Base-by-base conservation (phyloP, 2,888 invertebrate species). In the Latrodectus hesperus region DNA sequence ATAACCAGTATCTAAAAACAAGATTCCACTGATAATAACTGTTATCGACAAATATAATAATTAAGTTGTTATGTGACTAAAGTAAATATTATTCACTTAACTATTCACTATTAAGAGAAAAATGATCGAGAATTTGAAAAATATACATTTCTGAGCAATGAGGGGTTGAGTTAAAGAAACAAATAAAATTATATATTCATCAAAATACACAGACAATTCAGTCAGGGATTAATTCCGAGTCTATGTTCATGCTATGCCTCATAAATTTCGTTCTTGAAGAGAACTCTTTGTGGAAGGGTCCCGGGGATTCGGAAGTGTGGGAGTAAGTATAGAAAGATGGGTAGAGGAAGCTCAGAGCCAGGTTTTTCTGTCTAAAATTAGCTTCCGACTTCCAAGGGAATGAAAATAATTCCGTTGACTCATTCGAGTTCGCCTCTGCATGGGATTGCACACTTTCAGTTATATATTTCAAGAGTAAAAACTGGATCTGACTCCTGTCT, bases 361-460 rank as follows among this genome's bases (percentile, higher is more conserved):
- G 72, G 72, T 72, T 80, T 80, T 72, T 38, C 60, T 71, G 71
- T 53, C 80, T 80, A 80, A 80, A 80, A 80, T 80, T 80, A 80
- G 80, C 80, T 22, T 49, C 72, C 49, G 60, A 22, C 51, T 71
- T 51, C 12, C 17, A 65, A 67, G 77, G 84, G 64, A 72, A 72
- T 84, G 84, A 77, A 84, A 84, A 84, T 84, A 77, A 76, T n/a
- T 55, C 52, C 67, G 76, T 77, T 84, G 84, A 84, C 76, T 84
- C 84, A 84, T 64, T 64, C 73, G 65, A 53, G 68, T n/a, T 14
- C 64, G 12, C 77, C 64, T 55, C 22, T 14, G 76, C 51, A 49
- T 22, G 82, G n/a, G 51, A 22, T 73, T 52, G 55, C 73, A 73
- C 55, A 22, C 60, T 60, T 60, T 60, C 60, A 38, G 38, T 38